Evolutionary conservation across 2,797 vertebrate species (phyloP).

Genomic region (Benthosema pterotum): DNA sequence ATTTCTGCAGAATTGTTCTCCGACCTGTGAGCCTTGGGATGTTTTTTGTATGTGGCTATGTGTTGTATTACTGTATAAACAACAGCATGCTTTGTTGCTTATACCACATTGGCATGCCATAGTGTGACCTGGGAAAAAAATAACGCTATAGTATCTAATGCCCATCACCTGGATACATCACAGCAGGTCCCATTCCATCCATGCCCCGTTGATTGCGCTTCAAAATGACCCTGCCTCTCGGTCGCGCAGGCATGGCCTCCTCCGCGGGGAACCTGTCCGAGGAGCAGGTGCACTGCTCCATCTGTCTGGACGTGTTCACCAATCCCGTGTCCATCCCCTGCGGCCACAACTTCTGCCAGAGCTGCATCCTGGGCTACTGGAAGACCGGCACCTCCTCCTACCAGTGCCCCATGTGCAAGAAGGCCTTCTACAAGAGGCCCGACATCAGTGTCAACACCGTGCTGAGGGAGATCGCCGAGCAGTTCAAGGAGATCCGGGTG

Average conservation of each 20-base stretch:
- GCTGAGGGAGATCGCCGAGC: constrained; percentile 81
- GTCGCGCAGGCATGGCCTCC: constrained; percentile 79
- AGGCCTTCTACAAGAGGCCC: constrained; percentile 78
- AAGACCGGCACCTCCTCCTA: constrained; percentile 70
- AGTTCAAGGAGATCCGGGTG: constrained; percentile 79
- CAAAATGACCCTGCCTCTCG: constrained; percentile 73
- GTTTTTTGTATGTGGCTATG: too few species aligned
- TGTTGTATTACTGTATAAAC: neutral
- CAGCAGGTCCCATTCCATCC: constrained; percentile 65
- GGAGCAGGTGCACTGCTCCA: constrained; percentile 86
- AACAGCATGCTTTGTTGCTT: constrained; percentile 28
- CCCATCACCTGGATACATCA: constrained; percentile 54
- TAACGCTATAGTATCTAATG: constrained; percentile 47
- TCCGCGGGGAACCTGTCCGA: constrained; percentile 75
- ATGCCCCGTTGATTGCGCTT: constrained; percentile 59
- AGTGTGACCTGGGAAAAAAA: neutral
- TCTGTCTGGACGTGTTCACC: constrained; percentile 85
- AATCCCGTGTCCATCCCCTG: constrained; percentile 84
- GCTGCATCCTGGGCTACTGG: constrained; percentile 84
- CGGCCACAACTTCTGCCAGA: constrained; percentile 85
- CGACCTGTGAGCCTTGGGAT: too few species aligned
- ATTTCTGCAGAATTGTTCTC: too few species aligned
- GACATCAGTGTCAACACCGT: constrained; percentile 83
- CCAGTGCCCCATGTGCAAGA: constrained; percentile 86
- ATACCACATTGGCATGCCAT: constrained; percentile 38